These are phyloP conservation scores for Leptinotarsa rubiginosa DNA, from an alignment of 2,888 invertebrate genomes.

Conservation along the genomic window DNA sequence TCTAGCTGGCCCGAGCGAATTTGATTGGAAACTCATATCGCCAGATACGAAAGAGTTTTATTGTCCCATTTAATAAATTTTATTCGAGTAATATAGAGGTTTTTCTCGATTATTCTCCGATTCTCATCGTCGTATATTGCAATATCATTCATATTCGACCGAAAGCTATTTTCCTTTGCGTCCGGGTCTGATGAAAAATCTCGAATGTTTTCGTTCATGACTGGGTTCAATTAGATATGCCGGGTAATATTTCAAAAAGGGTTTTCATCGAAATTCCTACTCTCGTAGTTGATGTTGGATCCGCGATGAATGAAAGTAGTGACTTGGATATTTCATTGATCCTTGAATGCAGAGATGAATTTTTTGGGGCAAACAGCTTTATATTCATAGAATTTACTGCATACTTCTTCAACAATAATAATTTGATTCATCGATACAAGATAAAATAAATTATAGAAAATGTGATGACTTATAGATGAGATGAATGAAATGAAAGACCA, in stretches of 20 bases:
- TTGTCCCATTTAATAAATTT: slow-evolving; percentile 28
- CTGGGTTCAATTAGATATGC: slow-evolving; percentile 8
- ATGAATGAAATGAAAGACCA: no score
- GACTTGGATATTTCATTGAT: no score
- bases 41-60: slow-evolving; percentile 22
- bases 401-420: no score
- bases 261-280: not conserved
- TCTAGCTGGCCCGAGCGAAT: slow-evolving; percentile 19
- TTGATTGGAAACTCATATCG: slow-evolving; percentile 36
- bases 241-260: not conserved
- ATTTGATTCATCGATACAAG: no score
- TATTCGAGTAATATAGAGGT: slow-evolving; percentile 24
- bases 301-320: not conserved
- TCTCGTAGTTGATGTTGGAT: not conserved
- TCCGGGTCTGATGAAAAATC: slow-evolving; percentile 1
- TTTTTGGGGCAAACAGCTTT: no score
- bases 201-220: slow-evolving; percentile 14
- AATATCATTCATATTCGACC: slow-evolving; percentile 10
- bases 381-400: no score
- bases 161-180: not conserved
- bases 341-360: no score
- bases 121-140: slow-evolving; percentile 16
- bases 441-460: no score
- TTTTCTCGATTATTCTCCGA: slow-evolving; percentile 10
- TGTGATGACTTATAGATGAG: no score